phyloP scores from a whole-genome alignment of 2,113 vertebrate genomes.

The Callipepla squamata region DNA sequence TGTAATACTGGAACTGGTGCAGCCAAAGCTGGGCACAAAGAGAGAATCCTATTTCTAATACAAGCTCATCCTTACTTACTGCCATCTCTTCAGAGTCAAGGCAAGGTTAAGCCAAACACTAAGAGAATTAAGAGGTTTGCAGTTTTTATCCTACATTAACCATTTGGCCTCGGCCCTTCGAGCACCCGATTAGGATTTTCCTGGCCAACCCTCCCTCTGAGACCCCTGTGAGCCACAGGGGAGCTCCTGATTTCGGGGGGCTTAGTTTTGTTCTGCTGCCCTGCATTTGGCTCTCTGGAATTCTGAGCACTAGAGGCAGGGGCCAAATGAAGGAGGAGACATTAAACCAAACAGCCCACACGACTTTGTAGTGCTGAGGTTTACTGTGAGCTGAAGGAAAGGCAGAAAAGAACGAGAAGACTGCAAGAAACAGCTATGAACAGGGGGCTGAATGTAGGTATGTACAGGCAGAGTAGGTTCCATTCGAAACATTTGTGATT shows the following conservation, averaged over 20 bases:
- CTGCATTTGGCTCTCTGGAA: background rate
- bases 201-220: constrained; percentile 43
- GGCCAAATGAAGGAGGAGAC: background rate
- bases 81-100: constrained; percentile 62
- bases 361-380: constrained; percentile 24
- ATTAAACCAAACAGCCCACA: background rate
- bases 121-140: constrained; percentile 69
- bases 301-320: background rate
- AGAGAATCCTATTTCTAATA: constrained; percentile 65
- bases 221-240: background rate
- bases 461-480: background rate
- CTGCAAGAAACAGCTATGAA: background rate
- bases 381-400: background rate
- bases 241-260: constrained; percentile 20
- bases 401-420: background rate
- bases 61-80: constrained; percentile 73
- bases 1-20: background rate
- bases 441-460: background rate
- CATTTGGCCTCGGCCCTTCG: constrained; percentile 56
- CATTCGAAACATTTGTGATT: constrained; percentile 12
- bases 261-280: constrained; percentile 37
- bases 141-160: constrained; percentile 70
- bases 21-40: background rate
- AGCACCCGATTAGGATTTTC: constrained; percentile 34
- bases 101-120: constrained; percentile 69